Evolutionary conservation across 2,797 vertebrate species (phyloP).

Genomic region (Sciaenops ocellatus): DNA sequence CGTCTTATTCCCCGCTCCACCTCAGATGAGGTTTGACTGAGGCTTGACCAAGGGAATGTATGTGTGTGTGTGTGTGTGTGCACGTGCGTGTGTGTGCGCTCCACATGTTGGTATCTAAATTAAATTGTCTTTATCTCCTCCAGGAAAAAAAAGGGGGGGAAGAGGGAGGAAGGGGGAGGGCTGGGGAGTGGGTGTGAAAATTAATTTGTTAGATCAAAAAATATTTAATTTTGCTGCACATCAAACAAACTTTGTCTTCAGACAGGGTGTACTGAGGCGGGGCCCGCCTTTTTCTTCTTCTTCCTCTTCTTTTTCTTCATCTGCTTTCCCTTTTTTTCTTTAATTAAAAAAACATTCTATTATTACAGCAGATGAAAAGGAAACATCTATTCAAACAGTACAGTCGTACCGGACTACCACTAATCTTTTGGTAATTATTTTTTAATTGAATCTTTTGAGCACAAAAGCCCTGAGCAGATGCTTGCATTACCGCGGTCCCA

Average conservation of each 20-base stretch:
- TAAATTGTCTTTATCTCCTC: constrained; percentile 90
- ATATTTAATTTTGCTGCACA: constrained; percentile 88
- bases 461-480: constrained; percentile 90
- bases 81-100: constrained; percentile 26
- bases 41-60: constrained; percentile 68
- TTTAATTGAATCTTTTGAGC: constrained; percentile 94
- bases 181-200: constrained; percentile 77
- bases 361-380: constrained; percentile 91
- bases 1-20: constrained; percentile 44
- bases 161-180: constrained; percentile 65
- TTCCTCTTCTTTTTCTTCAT: constrained; percentile 75
- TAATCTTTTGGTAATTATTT: constrained; percentile 93
- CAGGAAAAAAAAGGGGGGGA: constrained; percentile 68
- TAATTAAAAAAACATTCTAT: constrained; percentile 91
- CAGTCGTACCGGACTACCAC: constrained; percentile 89
- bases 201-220: constrained; percentile 91
- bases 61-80: constrained; percentile 16
- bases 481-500: constrained; percentile 83
- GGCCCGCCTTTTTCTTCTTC: constrained; percentile 69
- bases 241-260: constrained; percentile 90
- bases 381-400: constrained; percentile 91
- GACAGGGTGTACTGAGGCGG: constrained; percentile 83
- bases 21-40: constrained; percentile 46
- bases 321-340: constrained; percentile 75
- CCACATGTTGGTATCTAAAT: constrained; percentile 87